Evolutionary conservation across 2,888 invertebrate species (phyloP).

Genomic region (Steinernema scapterisci): DNA sequence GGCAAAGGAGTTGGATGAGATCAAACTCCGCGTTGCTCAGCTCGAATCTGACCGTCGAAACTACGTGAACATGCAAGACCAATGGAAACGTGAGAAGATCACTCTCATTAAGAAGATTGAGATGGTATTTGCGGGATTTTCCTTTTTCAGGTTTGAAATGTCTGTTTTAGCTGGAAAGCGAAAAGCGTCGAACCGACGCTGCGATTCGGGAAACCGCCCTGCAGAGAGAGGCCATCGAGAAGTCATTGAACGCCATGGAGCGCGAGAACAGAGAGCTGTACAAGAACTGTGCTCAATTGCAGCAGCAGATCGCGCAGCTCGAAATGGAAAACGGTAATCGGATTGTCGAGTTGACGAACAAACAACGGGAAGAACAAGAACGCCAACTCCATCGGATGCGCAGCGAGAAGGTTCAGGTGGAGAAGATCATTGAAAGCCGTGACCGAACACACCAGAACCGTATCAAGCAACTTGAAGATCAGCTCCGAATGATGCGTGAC

Average conservation of each 20-base stretch:
- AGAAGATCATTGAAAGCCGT: conserved; percentile 65
- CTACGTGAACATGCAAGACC: conserved; percentile 52
- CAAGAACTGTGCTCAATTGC: conserved; percentile 67
- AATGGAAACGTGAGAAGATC: conserved; percentile 64
- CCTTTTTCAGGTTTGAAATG: background rate
- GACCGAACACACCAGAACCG: conserved; percentile 62
- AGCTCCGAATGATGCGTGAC: conserved; percentile 61
- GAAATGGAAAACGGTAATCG: conserved; percentile 67
- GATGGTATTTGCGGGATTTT: conserved; percentile 45
- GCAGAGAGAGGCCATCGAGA: conserved; percentile 66
- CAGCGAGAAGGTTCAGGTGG: conserved; percentile 64
- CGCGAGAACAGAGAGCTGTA: conserved; percentile 66
- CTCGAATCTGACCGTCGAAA: conserved; percentile 57
- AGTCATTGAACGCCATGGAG: conserved; percentile 67
- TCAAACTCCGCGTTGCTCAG: conserved; percentile 55
- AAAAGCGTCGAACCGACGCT: conserved; percentile 63
- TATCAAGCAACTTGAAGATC: conserved; percentile 64
- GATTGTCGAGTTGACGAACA: conserved; percentile 64
- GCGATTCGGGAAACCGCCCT: conserved; percentile 66
- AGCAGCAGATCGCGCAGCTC: conserved; percentile 66
- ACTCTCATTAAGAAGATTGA: conserved; percentile 65
- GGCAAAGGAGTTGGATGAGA: conserved; percentile 60
- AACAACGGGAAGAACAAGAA: conserved; percentile 66
- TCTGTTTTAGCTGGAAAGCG: conserved; percentile 59
- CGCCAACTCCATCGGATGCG: conserved; percentile 60